These are phyloP conservation scores for Tychaedon coryphoeus DNA, from an alignment of 2,113 vertebrate genomes.

Conservation along the genomic window DNA sequence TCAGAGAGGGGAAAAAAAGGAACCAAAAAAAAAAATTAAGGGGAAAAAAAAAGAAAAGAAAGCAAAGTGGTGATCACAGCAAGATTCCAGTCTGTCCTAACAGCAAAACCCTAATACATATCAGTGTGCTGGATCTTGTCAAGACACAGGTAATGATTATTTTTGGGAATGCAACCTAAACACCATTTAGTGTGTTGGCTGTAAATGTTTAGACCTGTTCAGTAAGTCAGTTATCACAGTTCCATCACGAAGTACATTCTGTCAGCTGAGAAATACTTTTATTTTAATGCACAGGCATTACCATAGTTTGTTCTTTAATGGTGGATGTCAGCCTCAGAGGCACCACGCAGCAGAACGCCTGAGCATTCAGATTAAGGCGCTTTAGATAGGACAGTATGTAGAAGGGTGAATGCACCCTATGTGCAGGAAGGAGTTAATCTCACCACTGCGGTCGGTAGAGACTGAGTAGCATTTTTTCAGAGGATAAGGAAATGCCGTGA, in stretches of 20 bases:
- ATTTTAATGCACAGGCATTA: background rate
- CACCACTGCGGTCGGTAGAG: background rate
- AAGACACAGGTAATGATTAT: background rate
- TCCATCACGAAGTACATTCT: background rate
- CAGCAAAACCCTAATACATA: background rate
- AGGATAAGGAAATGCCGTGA: background rate
- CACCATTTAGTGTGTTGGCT: background rate
- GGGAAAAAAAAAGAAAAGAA: too few species aligned
- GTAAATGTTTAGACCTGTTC: background rate
- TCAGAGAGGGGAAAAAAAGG: background rate
- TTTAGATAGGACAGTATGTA: background rate
- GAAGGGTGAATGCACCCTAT: background rate
- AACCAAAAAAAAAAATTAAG: background rate
- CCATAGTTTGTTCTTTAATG: background rate
- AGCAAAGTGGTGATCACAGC: background rate
- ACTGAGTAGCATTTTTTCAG: background rate
- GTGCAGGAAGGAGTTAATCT: background rate
- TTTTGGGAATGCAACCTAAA: slow-evolving; percentile 26
- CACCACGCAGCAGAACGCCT: background rate
- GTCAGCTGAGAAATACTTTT: background rate
- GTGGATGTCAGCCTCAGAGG: background rate
- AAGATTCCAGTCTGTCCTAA: background rate
- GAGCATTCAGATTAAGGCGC: background rate
- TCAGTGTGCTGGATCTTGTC: slow-evolving; percentile 30
- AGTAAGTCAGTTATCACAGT: background rate